phyloP scores from a whole-genome alignment of 2,113 vertebrate species.

The Alethe castanea region DNA sequence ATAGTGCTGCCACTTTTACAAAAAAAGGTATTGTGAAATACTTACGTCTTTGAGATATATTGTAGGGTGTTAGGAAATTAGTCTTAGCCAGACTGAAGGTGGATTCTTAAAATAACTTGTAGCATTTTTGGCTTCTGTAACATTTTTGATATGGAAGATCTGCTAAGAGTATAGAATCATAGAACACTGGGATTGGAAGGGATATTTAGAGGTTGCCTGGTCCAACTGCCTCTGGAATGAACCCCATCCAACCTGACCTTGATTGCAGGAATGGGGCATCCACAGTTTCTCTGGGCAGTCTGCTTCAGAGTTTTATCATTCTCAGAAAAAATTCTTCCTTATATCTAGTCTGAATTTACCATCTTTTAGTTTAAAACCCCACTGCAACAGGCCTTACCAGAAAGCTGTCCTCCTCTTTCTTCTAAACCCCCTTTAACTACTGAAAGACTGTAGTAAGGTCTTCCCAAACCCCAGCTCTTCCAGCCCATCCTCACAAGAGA shows the following conservation, averaged over 20 bases:
- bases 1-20: background rate
- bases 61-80: background rate
- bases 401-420: background rate
- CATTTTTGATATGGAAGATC: background rate
- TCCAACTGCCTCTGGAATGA: background rate
- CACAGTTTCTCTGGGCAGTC: background rate
- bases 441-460: background rate
- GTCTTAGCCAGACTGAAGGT: background rate
- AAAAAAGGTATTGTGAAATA: background rate
- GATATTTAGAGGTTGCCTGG: accelerated
- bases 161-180: background rate
- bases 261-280: background rate
- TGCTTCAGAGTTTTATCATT: background rate
- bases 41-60: background rate
- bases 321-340: background rate
- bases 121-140: background rate
- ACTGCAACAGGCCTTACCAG: background rate
- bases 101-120: background rate
- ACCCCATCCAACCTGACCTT: background rate
- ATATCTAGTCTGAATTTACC: background rate
- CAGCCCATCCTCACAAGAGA: background rate
- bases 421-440: background rate
- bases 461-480: background rate
- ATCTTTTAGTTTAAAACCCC: background rate
- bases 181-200: background rate